phyloP scores from a whole-genome alignment of 2,797 vertebrate species.

The Pseudotriccus pelzelni region DNA sequence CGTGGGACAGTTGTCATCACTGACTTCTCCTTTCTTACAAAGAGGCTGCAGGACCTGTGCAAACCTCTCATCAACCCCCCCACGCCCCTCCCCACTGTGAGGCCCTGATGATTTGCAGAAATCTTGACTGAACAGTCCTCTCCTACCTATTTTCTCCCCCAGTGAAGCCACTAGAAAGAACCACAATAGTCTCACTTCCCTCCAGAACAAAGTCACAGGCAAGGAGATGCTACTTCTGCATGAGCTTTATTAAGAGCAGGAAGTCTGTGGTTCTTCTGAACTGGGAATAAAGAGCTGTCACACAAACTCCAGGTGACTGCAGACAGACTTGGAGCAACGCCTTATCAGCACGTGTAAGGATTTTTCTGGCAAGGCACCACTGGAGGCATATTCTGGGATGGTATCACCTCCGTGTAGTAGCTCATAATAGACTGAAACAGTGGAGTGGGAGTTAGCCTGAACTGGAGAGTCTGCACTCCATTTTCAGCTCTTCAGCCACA shows the following conservation, averaged over 20 bases:
- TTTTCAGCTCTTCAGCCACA: background rate
- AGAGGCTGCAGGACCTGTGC: background rate
- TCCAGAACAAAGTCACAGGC: background rate
- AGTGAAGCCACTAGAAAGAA: background rate
- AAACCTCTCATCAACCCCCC: background rate
- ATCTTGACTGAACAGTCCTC: background rate
- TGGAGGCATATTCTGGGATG: background rate
- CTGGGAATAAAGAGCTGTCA: background rate
- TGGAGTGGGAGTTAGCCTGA: background rate
- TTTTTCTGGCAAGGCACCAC: background rate
- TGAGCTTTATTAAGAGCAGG: background rate
- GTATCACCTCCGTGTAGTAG: background rate
- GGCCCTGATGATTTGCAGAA: background rate
- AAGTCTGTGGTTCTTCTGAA: background rate
- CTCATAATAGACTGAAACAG: background rate
- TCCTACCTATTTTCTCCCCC: background rate
- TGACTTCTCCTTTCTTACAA: background rate
- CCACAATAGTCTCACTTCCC: background rate
- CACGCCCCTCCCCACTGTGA: background rate
- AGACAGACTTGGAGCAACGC: background rate
- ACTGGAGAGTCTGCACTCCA: background rate
- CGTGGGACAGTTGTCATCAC: background rate
- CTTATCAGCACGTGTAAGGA: background rate
- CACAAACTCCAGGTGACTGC: background rate
- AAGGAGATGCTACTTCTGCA: background rate